Conservation (phyloP, 2,797 vertebrate genomes). For the Tamandua tetradactyla region DNA sequence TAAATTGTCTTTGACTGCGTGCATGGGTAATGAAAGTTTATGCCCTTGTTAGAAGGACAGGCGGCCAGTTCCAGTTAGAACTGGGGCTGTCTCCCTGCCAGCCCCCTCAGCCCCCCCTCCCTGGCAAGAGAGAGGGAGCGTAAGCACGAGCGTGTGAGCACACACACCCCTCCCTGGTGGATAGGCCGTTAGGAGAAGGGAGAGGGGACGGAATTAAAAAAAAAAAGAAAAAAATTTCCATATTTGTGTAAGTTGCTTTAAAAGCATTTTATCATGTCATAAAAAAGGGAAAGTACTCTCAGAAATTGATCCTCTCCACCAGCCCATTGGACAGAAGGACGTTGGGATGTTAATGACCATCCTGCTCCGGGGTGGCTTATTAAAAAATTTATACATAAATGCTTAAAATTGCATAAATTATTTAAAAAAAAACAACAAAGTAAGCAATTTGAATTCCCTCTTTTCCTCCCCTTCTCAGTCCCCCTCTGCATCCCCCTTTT, state of each 20-base stretch:
- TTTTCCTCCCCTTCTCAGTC: slow-evolving; percentile 77
- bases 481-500: neutral
- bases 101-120: slow-evolving; percentile 81
- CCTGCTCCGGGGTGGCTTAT: slow-evolving; percentile 99
- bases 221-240: slow-evolving; percentile 88
- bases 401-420: slow-evolving; percentile 99
- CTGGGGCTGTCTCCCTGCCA: slow-evolving; percentile 92
- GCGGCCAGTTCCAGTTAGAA: slow-evolving; percentile 97
- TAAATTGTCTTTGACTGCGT: slow-evolving; percentile 99
- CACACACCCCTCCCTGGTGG: slow-evolving; percentile 87
- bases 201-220: slow-evolving; percentile 60
- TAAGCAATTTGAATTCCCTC: slow-evolving; percentile 94
- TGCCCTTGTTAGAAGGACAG: slow-evolving; percentile 99
- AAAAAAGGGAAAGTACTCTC: slow-evolving; percentile 93
- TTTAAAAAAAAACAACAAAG: slow-evolving; percentile 96
- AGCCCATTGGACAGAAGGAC: slow-evolving; percentile 99
- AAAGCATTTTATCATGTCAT: slow-evolving; percentile 99
- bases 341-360: slow-evolving; percentile 99
- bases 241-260: slow-evolving; percentile 99
- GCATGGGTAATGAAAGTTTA: slow-evolving; percentile 99
- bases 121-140: slow-evolving; percentile 38
- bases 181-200: slow-evolving; percentile 86
- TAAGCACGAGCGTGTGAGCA: neutral
- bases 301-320: slow-evolving; percentile 98
- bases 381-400: slow-evolving; percentile 99